phyloP scores from a whole-genome alignment of 2,888 invertebrate species.

The Heliconius hortense region DNA sequence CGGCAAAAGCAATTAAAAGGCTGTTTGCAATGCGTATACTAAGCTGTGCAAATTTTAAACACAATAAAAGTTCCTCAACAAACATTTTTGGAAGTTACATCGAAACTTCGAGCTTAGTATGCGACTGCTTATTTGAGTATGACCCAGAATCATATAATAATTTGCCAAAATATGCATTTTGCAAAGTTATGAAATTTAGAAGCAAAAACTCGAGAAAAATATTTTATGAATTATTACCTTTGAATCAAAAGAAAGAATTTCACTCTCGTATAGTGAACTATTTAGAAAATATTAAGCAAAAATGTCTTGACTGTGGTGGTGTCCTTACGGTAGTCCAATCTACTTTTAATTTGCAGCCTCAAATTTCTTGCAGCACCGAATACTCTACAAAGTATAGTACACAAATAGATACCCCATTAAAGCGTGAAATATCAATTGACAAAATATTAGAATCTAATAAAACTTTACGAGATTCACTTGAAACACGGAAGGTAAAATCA shows the following conservation, averaged over 20 bases:
- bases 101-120: slow-evolving; percentile 50
- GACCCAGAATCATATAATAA: slow-evolving; percentile 58
- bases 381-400: slow-evolving; percentile 27
- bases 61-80: slow-evolving; percentile 47
- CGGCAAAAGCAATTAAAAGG: slow-evolving; percentile 79
- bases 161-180: slow-evolving; percentile 80
- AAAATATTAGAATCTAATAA: slow-evolving; percentile 22
- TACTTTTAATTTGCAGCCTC: slow-evolving; percentile 45
- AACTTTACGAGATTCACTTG: slow-evolving; percentile 16
- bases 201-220: slow-evolving; percentile 74
- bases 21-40: slow-evolving; percentile 80
- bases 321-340: slow-evolving; percentile 65
- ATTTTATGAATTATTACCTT: slow-evolving; percentile 79
- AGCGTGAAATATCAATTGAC: slow-evolving; percentile 32
- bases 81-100: slow-evolving; percentile 44
- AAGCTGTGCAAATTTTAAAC: slow-evolving; percentile 72
- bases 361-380: slow-evolving; percentile 31
- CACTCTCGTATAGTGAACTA: slow-evolving; percentile 77
- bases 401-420: slow-evolving; percentile 31
- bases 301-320: slow-evolving; percentile 78
- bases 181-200: slow-evolving; percentile 81
- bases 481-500: slow-evolving; percentile 42
- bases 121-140: slow-evolving; percentile 69
- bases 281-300: slow-evolving; percentile 74
- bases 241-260: slow-evolving; percentile 80